Base-by-base conservation (phyloP, 2,888 invertebrate species). In the Melinaea marsaeus region DNA sequence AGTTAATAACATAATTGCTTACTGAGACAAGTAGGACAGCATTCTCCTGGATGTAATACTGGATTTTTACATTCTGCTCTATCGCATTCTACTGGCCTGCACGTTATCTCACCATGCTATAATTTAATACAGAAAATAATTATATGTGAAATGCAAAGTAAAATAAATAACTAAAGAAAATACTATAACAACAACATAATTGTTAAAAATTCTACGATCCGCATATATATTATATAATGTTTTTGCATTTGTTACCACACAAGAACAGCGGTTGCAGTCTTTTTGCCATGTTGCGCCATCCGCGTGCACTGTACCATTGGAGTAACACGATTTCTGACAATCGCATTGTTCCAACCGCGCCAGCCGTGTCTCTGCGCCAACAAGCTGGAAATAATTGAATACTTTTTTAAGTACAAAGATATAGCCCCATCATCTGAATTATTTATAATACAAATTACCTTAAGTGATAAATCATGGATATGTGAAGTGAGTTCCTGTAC, bases 11-110 rank as follows among this genome's bases (percentile, higher is more conserved):
- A 54, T 48, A 60, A 11, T 2, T 61, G 82, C 95, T 94, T 92
- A 97, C 97, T 95, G 79, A 95, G 92, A 91, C 97, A 97, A 76
- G 93, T 94, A 67, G 95, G 95, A 86, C 97, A 97, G 87, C 97
- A 97, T 82, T 95, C 94, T 71, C 95, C 96, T 70, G 93, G 93
- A 76, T 93, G 93, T 78, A 93, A 88, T 68, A 95, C 94, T 74
- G 97, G 97, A 85, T 95, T 94, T 86, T 95, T 95, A 91, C 97
- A 97, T 73, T 92, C 92, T 65, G 93, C 92, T 77, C 93, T 91
- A 61, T 95, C 94, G 91, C 97, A 97, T 83, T 95, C 94, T 69
- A 95, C 94, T 78, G 95, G 95, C 81, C 94, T 93, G 92, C 97
- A 97, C 83, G 95, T 93, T 72, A 97, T 94, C 78, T 95, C 94